Evolutionary conservation across 2,113 vertebrate genomes (phyloP).

Genomic region (mouse (Mus musculus)): DNA sequence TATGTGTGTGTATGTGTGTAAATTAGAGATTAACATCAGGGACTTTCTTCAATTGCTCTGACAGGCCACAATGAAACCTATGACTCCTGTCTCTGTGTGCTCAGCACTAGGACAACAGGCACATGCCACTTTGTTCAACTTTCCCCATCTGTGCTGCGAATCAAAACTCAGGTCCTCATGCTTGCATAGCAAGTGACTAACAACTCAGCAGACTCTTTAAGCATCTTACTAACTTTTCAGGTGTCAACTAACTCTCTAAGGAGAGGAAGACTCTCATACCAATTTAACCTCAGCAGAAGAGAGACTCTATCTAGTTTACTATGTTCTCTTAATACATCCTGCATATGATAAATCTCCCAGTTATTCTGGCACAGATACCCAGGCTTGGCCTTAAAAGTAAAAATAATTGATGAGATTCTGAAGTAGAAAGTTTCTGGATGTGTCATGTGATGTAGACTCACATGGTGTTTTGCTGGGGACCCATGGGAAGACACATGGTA

Average conservation of each 20-base stretch:
- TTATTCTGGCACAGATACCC: neutral
- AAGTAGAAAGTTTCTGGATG: too few species aligned
- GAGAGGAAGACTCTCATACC: neutral
- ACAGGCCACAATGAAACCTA: neutral
- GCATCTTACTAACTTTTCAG: neutral
- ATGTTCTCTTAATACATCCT: neutral
- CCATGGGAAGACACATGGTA: too few species aligned
- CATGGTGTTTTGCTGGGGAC: too few species aligned
- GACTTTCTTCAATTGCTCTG: neutral
- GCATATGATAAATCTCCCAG: neutral
- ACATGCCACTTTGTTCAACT: neutral
- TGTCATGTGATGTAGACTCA: too few species aligned
- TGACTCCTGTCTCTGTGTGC: neutral
- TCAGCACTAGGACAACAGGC: neutral
- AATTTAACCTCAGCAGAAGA: neutral
- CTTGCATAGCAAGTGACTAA: neutral
- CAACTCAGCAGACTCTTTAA: neutral
- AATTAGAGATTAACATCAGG: neutral
- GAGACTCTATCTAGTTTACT: neutral
- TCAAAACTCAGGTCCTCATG: neutral
- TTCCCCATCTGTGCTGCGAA: neutral
- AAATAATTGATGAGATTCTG: neutral
- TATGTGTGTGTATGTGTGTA: neutral
- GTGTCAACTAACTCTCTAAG: neutral
- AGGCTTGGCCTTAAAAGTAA: neutral